Evolutionary conservation across 2,113 vertebrate genomes (phyloP).

Genomic region (Apodemus speciosus): DNA sequence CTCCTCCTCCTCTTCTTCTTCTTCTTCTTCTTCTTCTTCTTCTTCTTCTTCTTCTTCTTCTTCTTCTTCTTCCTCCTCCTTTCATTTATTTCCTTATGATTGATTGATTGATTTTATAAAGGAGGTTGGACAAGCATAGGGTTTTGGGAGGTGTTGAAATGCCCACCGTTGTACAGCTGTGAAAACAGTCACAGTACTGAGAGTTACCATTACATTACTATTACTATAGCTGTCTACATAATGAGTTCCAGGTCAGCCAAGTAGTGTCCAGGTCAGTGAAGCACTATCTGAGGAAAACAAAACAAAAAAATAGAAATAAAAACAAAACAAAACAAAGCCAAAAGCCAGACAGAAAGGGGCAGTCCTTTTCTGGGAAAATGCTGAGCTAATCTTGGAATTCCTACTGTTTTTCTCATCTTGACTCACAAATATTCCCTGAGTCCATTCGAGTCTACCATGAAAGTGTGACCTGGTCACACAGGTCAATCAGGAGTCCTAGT

Average conservation of each 20-base stretch:
- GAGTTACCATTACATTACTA: too few species aligned
- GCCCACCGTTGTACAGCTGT: too few species aligned
- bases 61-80: too few species aligned
- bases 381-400: background rate
- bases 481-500: background rate
- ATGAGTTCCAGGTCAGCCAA: background rate
- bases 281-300: background rate
- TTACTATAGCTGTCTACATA: background rate
- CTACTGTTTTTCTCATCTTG: background rate
- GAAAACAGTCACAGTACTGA: too few species aligned
- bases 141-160: too few species aligned
- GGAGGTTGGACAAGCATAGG: too few species aligned
- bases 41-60: too few species aligned
- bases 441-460: too few species aligned
- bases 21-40: too few species aligned
- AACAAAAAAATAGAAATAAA: background rate
- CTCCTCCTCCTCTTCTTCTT: too few species aligned
- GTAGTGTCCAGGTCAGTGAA: background rate
- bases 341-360: background rate
- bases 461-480: background rate
- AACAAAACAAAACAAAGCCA: background rate
- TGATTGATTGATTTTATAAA: too few species aligned
- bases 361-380: background rate
- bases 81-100: too few species aligned
- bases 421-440: background rate